These are phyloP conservation scores for Cirrhinus molitorella DNA, from an alignment of 2,797 vertebrate species.

Conservation along the genomic window DNA sequence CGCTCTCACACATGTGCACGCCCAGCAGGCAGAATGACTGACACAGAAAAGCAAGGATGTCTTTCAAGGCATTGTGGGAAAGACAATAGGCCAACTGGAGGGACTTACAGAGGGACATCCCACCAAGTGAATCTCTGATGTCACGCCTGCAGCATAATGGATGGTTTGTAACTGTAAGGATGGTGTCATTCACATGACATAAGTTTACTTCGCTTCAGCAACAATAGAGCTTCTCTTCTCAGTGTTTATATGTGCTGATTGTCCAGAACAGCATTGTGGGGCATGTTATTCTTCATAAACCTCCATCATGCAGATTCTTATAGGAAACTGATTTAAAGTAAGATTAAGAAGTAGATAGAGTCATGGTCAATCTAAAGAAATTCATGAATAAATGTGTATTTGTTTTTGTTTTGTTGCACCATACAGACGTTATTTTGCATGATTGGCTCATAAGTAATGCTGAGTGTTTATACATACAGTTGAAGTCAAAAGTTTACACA, in stretches of 20 bases:
- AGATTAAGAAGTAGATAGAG: background rate
- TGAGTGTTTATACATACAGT: too few species aligned
- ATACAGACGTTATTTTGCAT: too few species aligned
- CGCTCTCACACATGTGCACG: slow-evolving; percentile 32
- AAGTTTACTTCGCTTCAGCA: slow-evolving; percentile 55
- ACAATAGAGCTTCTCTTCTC: slow-evolving; percentile 61
- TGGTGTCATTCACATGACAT: slow-evolving; percentile 74
- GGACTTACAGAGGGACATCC: slow-evolving; percentile 52
- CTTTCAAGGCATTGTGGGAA: slow-evolving; percentile 57
- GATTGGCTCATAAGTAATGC: too few species aligned
- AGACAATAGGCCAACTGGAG: slow-evolving; percentile 56
- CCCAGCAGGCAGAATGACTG: slow-evolving; percentile 32
- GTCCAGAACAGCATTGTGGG: background rate
- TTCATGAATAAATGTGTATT: too few species aligned
- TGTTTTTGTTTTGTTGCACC: too few species aligned
- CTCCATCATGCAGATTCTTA: background rate
- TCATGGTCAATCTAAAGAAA: too few species aligned
- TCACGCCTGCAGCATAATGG: slow-evolving; percentile 77
- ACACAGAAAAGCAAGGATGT: slow-evolving; percentile 45
- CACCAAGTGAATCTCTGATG: slow-evolving; percentile 69
- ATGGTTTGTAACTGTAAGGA: slow-evolving; percentile 73
- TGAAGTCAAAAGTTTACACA: too few species aligned
- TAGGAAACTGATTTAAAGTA: background rate
- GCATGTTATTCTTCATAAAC: slow-evolving; percentile 17
- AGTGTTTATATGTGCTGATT: slow-evolving; percentile 46